Evolutionary conservation across 2,888 invertebrate genomes (phyloP), one percentile per base, ranked within the genome.

Genomic region (Megaustenia siamemsis): DNA sequence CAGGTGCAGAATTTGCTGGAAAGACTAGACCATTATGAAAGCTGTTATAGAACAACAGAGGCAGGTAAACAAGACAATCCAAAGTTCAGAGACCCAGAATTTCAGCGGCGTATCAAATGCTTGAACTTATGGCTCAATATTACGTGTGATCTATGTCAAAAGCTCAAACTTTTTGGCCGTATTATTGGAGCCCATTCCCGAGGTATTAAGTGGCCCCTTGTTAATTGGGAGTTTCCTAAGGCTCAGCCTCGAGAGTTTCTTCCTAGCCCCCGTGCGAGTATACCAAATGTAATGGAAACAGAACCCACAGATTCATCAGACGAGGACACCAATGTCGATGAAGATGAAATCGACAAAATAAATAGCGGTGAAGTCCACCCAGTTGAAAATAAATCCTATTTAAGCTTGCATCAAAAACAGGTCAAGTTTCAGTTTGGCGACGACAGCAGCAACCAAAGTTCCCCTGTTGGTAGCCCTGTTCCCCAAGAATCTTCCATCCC

Each of bases 51-150:
- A 0, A 97, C 97, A 8, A 96, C 96, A 79, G 96, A 96, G 89
- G 96, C 97, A 40, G 96, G 98, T 94, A 96, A 96, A 0, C 94
- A 94, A 10, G 96, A 96, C 86, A 97, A 96, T 94, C 96, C 96
- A 24, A 94, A 96, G 32, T 96, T 96, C 88, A 96, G 95, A 86
- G 96, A 96, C 85, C 93, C 95, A 0, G 95, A 95, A 84, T 96
- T 97, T 91, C 95, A 95, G 49, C 95, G 95, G 79, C 95, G 96
- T 90, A 95, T 97, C 21, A 96, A 96, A 94, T 96, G 97, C 21
- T 96, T 98, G 96, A 97, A 97, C 91, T 95, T 98, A 4, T 98
- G 98, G 98, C 97, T 97, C 94, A 98, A 98, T 94, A 96, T 97
- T 93, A 97, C 97, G 0, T 96, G 96, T 90, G 97, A 97, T 93